Evolutionary conservation across 1,140 invertebrate genomes (phyloP), one percentile per base, ranked within the genome.

Genomic region (Aphaenogaster floridana): DNA sequence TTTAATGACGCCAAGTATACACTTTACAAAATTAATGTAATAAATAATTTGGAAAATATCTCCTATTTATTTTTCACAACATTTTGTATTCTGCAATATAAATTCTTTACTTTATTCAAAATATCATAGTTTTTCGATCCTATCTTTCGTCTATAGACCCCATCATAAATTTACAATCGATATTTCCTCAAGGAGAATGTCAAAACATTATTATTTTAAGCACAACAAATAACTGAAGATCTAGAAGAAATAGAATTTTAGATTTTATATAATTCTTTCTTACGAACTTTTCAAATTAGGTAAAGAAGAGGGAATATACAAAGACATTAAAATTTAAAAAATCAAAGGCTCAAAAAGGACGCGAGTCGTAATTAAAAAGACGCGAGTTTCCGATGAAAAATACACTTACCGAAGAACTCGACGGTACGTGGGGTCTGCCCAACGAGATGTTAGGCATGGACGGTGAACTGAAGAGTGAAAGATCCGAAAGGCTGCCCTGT

Each of bases 391-490:
- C 15, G 15, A 54, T 11, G 4, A 36, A 84, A 21, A 17, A 48
- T 28, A 4, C 0, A 92, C 89, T 93, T 85, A 95, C 94, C 88
- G 94, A 91, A 28, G 95, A 94, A 86, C 92, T 93, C 36, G 94
- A 94, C 77, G 96, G 95, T 91, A 96, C 96, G 92, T 97, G 97
- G 86, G 98, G 98, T 93, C 98, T 96, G 57, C 98, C 98, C 86
- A 99, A 96, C 57, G 98, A 99, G 92, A 99, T 99, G 96, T 99
- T 99, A 86, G 99, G 98, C 97, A 99, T 97, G 90, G 98, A 99
- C 54, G 99, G 98, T 91, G 98, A 99, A 91, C 98, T 98, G 95
- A 99, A 99, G 15, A 99, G 96, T 48, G 97, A 97, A 17, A 97
- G 94, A 95, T 97, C 97, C 45, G 96, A 96, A 59, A 96, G 96